Conservation (phyloP, 2,888 invertebrate genomes). For the Clepsis dumicolana region DNA sequence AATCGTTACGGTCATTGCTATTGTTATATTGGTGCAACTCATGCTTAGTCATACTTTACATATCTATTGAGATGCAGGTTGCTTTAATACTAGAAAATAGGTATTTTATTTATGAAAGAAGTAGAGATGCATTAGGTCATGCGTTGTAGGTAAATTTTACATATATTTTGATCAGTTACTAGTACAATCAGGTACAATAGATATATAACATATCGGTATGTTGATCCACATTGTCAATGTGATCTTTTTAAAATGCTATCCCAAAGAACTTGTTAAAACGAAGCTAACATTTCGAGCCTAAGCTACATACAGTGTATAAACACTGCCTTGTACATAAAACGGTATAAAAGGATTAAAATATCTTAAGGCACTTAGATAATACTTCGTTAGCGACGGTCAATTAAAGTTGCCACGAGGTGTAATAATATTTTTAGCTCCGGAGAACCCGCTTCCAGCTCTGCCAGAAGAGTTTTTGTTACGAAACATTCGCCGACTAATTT, state of each 20-base stretch:
- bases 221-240: not conserved
- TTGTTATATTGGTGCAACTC: too few relatives aligned
- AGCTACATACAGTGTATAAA: not conserved
- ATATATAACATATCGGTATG: too few relatives aligned
- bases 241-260: not conserved
- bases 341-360: slow-evolving; percentile 3
- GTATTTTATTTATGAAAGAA: not conserved
- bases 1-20: too few relatives aligned
- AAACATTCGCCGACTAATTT: slow-evolving; percentile 36
- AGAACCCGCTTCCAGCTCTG: slow-evolving; percentile 8
- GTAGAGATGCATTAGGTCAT: not conserved
- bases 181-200: too few relatives aligned
- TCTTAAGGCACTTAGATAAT: slow-evolving; percentile 7
- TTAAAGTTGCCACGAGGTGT: slow-evolving; percentile 15
- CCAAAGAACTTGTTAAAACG: not conserved
- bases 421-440: slow-evolving; percentile 23
- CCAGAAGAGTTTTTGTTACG: slow-evolving; percentile 36
- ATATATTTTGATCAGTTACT: not conserved
- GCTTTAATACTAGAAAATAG: not conserved
- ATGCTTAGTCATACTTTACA: not conserved
- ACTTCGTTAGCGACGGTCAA: slow-evolving; percentile 24
- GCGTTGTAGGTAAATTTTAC: not conserved
- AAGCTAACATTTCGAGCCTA: not conserved
- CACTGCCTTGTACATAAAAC: not conserved
- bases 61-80: slow-evolving; percentile 3